phyloP scores from a whole-genome alignment of 1,140 invertebrate species.

The Myzus persicae region DNA sequence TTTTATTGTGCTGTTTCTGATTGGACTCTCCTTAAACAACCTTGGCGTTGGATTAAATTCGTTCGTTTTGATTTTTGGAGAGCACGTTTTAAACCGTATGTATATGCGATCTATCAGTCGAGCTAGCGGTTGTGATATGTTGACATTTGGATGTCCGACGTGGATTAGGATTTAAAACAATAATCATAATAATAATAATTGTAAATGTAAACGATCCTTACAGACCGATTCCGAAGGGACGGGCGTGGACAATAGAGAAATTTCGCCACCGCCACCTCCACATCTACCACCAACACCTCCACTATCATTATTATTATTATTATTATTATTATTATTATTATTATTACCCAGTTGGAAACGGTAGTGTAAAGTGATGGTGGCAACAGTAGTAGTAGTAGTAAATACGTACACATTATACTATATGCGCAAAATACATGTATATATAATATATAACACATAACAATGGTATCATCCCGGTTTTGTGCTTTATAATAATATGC shows the following conservation, averaged over 20 bases:
- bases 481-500: slow-evolving; percentile 39
- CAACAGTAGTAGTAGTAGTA: neutral
- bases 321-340: slow-evolving; percentile 15
- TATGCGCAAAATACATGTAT: neutral
- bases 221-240: slow-evolving; percentile 46
- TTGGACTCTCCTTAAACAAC: neutral
- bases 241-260: slow-evolving; percentile 22
- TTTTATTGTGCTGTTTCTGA: neutral
- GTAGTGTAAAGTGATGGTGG: neutral
- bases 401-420: neutral
- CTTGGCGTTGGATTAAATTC: neutral
- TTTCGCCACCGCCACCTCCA: neutral
- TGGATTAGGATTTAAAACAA: neutral
- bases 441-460: too few relatives aligned
- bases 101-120: neutral
- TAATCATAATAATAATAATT: slow-evolving; percentile 18
- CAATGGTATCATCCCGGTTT: slow-evolving; percentile 50
- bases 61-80: neutral
- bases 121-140: neutral
- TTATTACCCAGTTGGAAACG: slow-evolving; percentile 2
- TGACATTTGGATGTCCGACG: slow-evolving; percentile 5
- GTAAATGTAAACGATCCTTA: neutral
- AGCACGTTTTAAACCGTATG: neutral
- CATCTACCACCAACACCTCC: neutral
- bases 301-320: neutral